A percentile compares a stretch with the other conserved stretches of the same genome.
phyloP scores from a whole-genome alignment of 1,140 invertebrate genomes.

The Sycophaga agraensis region DNA sequence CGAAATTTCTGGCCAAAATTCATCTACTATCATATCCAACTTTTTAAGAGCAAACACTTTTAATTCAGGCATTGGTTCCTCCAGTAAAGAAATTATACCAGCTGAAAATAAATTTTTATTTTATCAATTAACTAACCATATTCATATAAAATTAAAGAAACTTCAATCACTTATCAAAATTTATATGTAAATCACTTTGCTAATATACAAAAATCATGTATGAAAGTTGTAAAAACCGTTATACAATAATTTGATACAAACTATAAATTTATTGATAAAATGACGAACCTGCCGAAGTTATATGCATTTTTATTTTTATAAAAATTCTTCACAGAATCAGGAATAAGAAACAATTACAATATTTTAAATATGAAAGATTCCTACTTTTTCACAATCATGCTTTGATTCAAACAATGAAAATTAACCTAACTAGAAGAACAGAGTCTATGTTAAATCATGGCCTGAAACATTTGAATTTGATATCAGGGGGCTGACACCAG shows the following conservation, averaged over 20 bases:
- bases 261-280: neutral
- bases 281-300: slow-evolving; percentile 55
- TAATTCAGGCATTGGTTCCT: slow-evolving; percentile 89
- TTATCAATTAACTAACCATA: neutral
- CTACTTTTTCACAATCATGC: too few relatives aligned
- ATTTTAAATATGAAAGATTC: too few relatives aligned
- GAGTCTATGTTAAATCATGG: too few relatives aligned
- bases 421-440: too few relatives aligned
- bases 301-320: slow-evolving; percentile 50
- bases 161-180: neutral
- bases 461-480: too few relatives aligned
- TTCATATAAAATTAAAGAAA: neutral
- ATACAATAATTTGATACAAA: neutral
- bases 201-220: neutral
- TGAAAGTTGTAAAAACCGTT: neutral
- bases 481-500: too few relatives aligned
- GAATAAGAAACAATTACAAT: too few relatives aligned
- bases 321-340: too few relatives aligned
- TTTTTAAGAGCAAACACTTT: slow-evolving; percentile 91
- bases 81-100: slow-evolving; percentile 93
- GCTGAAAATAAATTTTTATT: slow-evolving; percentile 60
- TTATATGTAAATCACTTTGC: neutral
- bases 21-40: slow-evolving; percentile 90
- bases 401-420: too few relatives aligned
- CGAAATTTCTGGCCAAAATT: slow-evolving; percentile 98